phyloP scores from a whole-genome alignment of 2,113 vertebrate species.

The Balaeniceps rex region DNA sequence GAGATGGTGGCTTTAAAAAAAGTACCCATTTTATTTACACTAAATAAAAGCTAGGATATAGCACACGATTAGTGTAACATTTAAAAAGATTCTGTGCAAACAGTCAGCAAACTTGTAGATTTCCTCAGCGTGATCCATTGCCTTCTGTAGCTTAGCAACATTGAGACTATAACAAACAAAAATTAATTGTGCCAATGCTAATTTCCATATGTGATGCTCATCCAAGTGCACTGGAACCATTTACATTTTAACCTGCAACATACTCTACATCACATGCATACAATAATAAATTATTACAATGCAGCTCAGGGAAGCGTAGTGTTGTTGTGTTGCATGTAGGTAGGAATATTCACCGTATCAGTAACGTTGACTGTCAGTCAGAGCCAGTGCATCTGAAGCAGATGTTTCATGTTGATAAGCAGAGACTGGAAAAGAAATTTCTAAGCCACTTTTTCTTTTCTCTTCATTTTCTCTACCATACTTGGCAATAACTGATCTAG shows the following conservation, averaged over 20 bases:
- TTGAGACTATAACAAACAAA: constrained; percentile 60
- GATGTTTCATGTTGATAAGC: constrained; percentile 76
- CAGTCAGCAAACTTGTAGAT: constrained; percentile 63
- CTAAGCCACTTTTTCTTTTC: constrained; percentile 53
- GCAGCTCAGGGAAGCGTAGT: background rate
- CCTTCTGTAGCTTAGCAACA: constrained; percentile 64
- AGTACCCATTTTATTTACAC: constrained; percentile 63
- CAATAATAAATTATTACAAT: background rate
- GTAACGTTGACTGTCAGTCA: constrained; percentile 40
- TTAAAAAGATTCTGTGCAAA: constrained; percentile 68
- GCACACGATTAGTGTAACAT: constrained; percentile 59
- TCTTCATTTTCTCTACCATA: constrained; percentile 41
- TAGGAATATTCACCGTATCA: background rate
- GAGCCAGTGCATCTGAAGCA: constrained; percentile 63
- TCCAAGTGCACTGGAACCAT: constrained; percentile 38
- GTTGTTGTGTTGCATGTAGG: background rate
- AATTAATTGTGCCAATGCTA: constrained; percentile 59
- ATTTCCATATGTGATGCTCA: constrained; percentile 28
- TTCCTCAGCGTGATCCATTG: constrained; percentile 38
- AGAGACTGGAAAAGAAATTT: constrained; percentile 58
- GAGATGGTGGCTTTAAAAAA: constrained; percentile 50
- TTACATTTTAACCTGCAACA: background rate
- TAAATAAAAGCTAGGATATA: constrained; percentile 63
- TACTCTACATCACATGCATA: background rate
- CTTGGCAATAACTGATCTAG: constrained; percentile 47